A percentile compares a stretch with the other conserved stretches of the same genome.
Evolutionary conservation across 2,113 vertebrate species (phyloP).

Genomic region (Notiomystis cincta): DNA sequence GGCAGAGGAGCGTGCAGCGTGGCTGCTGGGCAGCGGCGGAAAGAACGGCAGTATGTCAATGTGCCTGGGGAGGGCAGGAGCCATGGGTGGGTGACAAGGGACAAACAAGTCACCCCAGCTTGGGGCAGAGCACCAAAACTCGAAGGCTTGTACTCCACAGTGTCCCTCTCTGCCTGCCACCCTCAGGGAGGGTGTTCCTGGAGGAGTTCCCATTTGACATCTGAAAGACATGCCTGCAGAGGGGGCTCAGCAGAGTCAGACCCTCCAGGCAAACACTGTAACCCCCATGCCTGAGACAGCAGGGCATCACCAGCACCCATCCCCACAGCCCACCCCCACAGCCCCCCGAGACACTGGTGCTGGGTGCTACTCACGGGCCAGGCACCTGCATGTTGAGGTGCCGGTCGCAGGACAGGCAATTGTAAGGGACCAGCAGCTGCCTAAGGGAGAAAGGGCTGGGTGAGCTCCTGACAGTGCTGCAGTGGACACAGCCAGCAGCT

Average conservation of each 20-base stretch:
- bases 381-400: slow-evolving; percentile 69
- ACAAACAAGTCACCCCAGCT: not conserved
- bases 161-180: not conserved
- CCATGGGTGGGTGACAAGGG: not conserved
- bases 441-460: not conserved
- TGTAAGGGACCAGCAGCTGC: not conserved
- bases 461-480: not conserved
- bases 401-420: slow-evolving; percentile 11
- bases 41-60: not conserved
- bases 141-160: not conserved
- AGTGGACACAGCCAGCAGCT: not conserved
- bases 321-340: fast-evolving
- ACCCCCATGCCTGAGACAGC: not conserved
- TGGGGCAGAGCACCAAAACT: not conserved
- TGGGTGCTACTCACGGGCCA: slow-evolving; percentile 75
- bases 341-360: fast-evolving
- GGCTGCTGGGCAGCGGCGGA: not conserved
- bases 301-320: not conserved
- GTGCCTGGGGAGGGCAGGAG: not conserved
- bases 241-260: not conserved
- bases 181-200: not conserved
- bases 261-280: not conserved
- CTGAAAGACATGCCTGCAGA: not conserved
- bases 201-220: not conserved
- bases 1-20: not conserved